Percentiles rank a stretch among this genome's conserved stretches.
Conservation (phyloP, 2,797 vertebrate genomes). For the Ptychobarbus kaznakovi region DNA sequence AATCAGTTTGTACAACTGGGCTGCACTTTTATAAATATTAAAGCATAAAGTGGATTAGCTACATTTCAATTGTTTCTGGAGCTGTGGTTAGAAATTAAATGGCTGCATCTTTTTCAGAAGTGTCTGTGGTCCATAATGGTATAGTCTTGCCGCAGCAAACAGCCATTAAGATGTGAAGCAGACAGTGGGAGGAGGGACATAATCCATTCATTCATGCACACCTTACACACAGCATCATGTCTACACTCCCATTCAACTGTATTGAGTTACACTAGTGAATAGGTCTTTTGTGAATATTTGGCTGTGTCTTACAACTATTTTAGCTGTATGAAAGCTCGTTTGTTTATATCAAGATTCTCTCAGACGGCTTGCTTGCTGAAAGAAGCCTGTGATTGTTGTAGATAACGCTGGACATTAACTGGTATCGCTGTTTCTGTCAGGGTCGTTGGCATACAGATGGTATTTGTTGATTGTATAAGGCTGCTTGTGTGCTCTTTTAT, state of each 20-base stretch:
- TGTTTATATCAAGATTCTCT: not conserved
- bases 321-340: not conserved
- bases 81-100: conserved; percentile 17
- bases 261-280: conserved; percentile 16
- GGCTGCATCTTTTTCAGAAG: conserved; percentile 10
- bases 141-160: conserved; percentile 35
- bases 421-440: conserved; percentile 1
- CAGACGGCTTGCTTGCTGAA: not conserved
- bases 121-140: conserved; percentile 24
- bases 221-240: conserved; percentile 36
- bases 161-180: conserved; percentile 38
- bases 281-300: not conserved
- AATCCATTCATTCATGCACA: conserved; percentile 48
- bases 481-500: not conserved
- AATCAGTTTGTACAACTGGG: not conserved
- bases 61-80: not conserved
- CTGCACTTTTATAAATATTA: not conserved
- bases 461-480: not conserved
- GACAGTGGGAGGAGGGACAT: conserved; percentile 37
- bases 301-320: not conserved
- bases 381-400: conserved; percentile 12
- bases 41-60: not conserved
- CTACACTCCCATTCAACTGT: conserved; percentile 39
- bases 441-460: not conserved
- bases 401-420: conserved; percentile 11